Conservation (phyloP, 2,113 vertebrate genomes). For the Psammodynastes pulverulentus region DNA sequence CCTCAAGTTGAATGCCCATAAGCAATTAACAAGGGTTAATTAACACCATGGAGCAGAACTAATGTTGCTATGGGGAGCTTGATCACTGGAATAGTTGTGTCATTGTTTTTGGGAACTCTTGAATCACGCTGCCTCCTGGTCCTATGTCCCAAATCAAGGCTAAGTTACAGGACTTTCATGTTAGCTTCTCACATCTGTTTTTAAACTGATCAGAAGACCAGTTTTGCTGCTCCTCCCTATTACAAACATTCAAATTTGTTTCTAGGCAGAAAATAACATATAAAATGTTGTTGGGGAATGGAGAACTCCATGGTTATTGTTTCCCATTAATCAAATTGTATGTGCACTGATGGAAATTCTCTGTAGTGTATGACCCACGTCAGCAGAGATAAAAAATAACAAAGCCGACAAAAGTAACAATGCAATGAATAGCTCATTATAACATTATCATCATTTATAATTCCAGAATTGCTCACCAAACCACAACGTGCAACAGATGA, state of each 20-base stretch:
- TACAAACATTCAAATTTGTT: background rate
- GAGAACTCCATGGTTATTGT: background rate
- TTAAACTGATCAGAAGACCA: background rate
- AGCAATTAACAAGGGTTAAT: background rate
- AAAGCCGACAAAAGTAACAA: background rate
- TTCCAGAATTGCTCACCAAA: background rate
- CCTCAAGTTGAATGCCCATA: background rate
- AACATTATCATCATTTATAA: background rate
- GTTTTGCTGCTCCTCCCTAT: background rate
- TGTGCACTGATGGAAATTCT: background rate
- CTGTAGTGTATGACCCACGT: background rate
- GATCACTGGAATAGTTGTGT: background rate
- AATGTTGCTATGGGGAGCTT: background rate
- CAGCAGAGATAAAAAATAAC: background rate
- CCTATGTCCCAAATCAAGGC: background rate
- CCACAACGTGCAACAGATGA: background rate
- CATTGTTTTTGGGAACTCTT: background rate
- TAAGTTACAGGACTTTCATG: background rate
- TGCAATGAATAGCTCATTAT: background rate
- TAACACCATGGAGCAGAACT: background rate
- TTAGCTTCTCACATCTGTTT: background rate
- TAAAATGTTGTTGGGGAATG: background rate
- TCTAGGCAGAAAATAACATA: background rate
- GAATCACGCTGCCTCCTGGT: background rate
- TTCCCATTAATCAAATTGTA: background rate